These are phyloP conservation scores for Gobius niger DNA, from an alignment of 2,113 vertebrate species.

Conservation along the genomic window DNA sequence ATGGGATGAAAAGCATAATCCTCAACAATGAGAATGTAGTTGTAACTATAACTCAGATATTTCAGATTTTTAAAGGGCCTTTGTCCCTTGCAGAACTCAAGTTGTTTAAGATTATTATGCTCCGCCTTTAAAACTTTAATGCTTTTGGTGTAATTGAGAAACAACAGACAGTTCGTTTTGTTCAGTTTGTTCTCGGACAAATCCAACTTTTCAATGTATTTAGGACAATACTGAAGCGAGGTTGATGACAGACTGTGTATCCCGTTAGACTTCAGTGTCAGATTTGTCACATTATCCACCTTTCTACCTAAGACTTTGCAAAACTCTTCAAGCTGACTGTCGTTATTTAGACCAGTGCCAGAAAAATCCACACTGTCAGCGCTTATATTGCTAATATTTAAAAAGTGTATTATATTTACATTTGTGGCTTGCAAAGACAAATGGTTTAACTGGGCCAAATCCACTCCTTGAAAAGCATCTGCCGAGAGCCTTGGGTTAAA, in stretches of 20 bases:
- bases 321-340: slow-evolving; percentile 3
- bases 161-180: slow-evolving; percentile 31
- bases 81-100: slow-evolving; percentile 39
- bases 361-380: slow-evolving; percentile 74
- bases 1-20: slow-evolving; percentile 65
- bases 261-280: slow-evolving; percentile 53
- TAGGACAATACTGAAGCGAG: slow-evolving; percentile 59
- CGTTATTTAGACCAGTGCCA: slow-evolving; percentile 49
- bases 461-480: slow-evolving; percentile 55
- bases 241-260: accelerated
- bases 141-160: neutral
- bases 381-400: slow-evolving; percentile 62
- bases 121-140: slow-evolving; percentile 65
- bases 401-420: slow-evolving; percentile 59
- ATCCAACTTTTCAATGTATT: slow-evolving; percentile 55
- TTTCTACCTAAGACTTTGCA: slow-evolving; percentile 59
- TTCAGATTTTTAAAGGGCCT: slow-evolving; percentile 14
- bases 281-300: slow-evolving; percentile 11
- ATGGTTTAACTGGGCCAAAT: slow-evolving; percentile 51
- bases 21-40: slow-evolving; percentile 71
- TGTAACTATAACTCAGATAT: slow-evolving; percentile 77
- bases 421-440: slow-evolving; percentile 66
- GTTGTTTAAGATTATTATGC: slow-evolving; percentile 70
- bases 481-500: slow-evolving; percentile 55
- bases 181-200: slow-evolving; percentile 73